Evolutionary conservation across 2,888 invertebrate species (phyloP).

Genomic region (Lithophane semibrunnea): DNA sequence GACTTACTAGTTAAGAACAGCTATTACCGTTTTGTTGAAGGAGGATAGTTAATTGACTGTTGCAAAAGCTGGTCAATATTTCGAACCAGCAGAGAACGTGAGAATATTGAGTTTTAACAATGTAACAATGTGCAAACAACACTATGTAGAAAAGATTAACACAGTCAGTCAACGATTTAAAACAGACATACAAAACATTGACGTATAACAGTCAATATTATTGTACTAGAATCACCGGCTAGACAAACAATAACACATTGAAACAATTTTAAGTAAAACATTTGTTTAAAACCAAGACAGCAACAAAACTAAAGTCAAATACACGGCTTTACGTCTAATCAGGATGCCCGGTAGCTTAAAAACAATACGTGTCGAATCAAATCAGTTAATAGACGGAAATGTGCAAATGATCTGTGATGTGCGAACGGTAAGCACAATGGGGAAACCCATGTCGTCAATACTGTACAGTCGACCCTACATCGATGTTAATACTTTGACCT

Average conservation of each 20-base stretch:
- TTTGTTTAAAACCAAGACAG: neutral
- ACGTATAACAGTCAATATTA: constrained; percentile 33
- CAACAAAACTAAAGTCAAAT: constrained; percentile 13
- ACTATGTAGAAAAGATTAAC: constrained; percentile 15
- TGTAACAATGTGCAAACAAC: constrained; percentile 8
- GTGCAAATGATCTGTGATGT: constrained; percentile 39
- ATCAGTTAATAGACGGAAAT: constrained; percentile 57
- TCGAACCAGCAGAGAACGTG: neutral
- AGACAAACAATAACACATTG: constrained; percentile 17
- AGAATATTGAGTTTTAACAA: constrained; percentile 6
- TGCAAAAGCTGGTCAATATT: constrained; percentile 48
- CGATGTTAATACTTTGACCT: neutral
- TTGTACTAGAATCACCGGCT: constrained; percentile 22
- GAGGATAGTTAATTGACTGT: constrained; percentile 58
- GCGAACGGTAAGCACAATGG: constrained; percentile 59
- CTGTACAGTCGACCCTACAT: neutral
- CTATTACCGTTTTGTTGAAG: constrained; percentile 59
- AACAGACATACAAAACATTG: neutral
- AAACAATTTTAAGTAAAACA: constrained; percentile 11
- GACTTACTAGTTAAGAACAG: constrained; percentile 49
- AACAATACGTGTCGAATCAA: constrained; percentile 32
- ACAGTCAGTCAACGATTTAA: neutral
- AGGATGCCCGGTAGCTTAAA: constrained; percentile 22
- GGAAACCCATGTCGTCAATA: constrained; percentile 73
- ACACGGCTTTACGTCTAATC: neutral